Percentiles rank a stretch among this genome's conserved stretches.
Conservation (phyloP, 2,113 vertebrate species). For the Heterocephalus glaber region DNA sequence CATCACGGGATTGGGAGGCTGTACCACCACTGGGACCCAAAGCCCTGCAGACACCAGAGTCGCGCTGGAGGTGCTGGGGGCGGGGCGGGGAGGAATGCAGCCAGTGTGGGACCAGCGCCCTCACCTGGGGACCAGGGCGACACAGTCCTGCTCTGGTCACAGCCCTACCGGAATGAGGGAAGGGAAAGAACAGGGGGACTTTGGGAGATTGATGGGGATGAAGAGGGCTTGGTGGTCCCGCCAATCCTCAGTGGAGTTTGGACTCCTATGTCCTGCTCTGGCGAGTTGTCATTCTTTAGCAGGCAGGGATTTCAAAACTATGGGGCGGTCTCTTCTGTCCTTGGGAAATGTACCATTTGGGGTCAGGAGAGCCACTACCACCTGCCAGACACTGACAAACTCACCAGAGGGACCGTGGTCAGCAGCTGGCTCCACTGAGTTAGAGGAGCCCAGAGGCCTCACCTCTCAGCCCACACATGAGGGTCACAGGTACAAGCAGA, state of each 20-base stretch:
- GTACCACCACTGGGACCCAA: accelerated
- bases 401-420: background rate
- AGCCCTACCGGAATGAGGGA: background rate
- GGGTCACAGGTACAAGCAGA: background rate
- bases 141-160: accelerated
- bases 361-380: background rate
- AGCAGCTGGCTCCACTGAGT: background rate
- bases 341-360: background rate
- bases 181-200: background rate
- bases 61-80: accelerated
- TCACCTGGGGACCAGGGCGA: background rate
- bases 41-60: accelerated
- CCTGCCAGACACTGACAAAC: background rate
- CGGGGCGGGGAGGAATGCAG: background rate
- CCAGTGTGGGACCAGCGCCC: accelerated
- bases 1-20: background rate
- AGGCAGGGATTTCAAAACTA: background rate
- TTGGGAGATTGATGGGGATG: background rate
- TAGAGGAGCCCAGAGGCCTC: background rate
- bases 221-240: too few species aligned
- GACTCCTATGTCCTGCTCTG: background rate
- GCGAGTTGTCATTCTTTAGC: background rate
- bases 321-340: too few species aligned
- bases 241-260: background rate
- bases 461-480: background rate